phyloP scores from a whole-genome alignment of 2,888 invertebrate genomes.

The Acanthococcus lagerstroemiae region DNA sequence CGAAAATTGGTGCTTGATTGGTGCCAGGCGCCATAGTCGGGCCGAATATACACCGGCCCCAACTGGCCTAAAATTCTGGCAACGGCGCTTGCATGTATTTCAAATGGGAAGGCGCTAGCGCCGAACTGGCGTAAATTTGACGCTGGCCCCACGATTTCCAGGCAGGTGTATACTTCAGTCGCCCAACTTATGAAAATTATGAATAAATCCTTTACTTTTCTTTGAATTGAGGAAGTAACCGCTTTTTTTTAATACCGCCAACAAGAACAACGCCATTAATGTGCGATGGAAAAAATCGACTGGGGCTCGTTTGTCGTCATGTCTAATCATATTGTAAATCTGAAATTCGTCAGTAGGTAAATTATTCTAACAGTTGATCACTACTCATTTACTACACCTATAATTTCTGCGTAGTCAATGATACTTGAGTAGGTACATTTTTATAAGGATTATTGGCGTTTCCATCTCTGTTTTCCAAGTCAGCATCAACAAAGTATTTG shows the following conservation, averaged over 20 bases:
- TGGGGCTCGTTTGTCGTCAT: slow-evolving; percentile 50
- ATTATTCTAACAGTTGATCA: not conserved
- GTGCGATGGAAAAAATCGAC: slow-evolving; percentile 64
- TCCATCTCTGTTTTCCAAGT: not conserved
- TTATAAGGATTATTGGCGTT: not conserved
- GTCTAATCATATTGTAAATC: slow-evolving; percentile 56
- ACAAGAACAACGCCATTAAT: slow-evolving; percentile 64
- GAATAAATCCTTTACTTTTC: not conserved
- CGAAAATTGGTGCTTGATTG: not conserved
- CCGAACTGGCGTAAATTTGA: too few relatives aligned
- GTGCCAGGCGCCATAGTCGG: too few relatives aligned
- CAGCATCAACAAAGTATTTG: slow-evolving; percentile 36
- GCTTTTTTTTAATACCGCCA: slow-evolving; percentile 57
- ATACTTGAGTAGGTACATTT: not conserved
- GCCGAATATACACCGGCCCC: too few relatives aligned
- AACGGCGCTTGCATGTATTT: too few relatives aligned
- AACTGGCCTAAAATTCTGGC: too few relatives aligned
- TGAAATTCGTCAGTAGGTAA: too few relatives aligned
- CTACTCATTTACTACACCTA: too few relatives aligned
- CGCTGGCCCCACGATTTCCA: too few relatives aligned
- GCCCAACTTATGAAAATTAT: too few relatives aligned
- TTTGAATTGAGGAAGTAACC: slow-evolving; percentile 48
- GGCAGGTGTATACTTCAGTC: too few relatives aligned
- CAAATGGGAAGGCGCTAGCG: too few relatives aligned
- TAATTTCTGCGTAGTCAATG: not conserved